Conservation (phyloP, 2,888 invertebrate genomes). For the Sphinx pinastri region DNA sequence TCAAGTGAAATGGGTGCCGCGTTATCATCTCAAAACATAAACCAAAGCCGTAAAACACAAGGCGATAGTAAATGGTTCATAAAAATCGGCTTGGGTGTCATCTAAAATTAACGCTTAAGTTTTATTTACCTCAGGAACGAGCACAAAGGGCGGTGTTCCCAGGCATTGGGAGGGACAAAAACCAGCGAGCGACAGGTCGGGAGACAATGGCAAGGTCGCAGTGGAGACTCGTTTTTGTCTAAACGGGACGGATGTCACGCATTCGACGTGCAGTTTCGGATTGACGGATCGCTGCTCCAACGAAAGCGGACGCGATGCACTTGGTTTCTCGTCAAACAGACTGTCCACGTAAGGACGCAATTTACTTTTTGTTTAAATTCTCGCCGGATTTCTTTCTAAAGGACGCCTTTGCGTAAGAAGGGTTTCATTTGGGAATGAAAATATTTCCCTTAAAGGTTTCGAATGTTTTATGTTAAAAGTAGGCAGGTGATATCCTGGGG, state of each 20-base stretch:
- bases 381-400: background rate
- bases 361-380: conserved; percentile 20
- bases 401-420: background rate
- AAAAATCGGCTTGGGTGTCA: background rate
- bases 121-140: conserved; percentile 35
- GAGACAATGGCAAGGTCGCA: conserved; percentile 67
- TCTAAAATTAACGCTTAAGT: conserved; percentile 31
- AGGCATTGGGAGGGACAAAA: conserved; percentile 39
- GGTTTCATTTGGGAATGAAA: background rate
- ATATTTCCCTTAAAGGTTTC: background rate
- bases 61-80: background rate
- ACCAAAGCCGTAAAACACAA: conserved; percentile 1
- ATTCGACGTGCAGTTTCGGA: conserved; percentile 36
- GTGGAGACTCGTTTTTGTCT: conserved; percentile 57
- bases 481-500: background rate
- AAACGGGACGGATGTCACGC: conserved; percentile 57
- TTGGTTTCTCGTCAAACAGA: conserved; percentile 18
- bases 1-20: conserved; percentile 12
- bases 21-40: conserved; percentile 17
- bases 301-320: conserved; percentile 24
- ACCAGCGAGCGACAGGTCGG: conserved; percentile 42
- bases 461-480: background rate
- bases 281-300: conserved; percentile 24
- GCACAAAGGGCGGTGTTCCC: conserved; percentile 43
- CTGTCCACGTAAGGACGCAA: conserved; percentile 14